A percentile compares a stretch with the other conserved stretches of the same genome.
phyloP scores from a whole-genome alignment of 2,113 vertebrate genomes.

The Pungitius pungitius region DNA sequence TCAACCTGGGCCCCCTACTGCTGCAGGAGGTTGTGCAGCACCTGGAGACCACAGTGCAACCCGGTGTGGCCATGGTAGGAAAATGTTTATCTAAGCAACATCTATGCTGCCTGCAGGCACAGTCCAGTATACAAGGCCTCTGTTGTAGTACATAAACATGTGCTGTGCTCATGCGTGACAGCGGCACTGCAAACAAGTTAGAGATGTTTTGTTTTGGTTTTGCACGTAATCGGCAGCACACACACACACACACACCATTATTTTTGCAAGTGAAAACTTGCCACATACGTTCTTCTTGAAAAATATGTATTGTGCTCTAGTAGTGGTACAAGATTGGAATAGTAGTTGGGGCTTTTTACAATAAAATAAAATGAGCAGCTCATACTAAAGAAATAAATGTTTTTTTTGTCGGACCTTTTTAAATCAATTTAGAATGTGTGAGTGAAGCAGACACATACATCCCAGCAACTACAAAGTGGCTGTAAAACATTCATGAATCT shows the following conservation, averaged over 20 bases:
- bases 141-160: neutral
- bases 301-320: neutral
- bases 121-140: no score
- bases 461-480: neutral
- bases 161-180: neutral
- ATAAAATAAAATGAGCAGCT: neutral
- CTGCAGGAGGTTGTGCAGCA: conserved; percentile 93
- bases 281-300: neutral
- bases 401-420: neutral
- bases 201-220: neutral
- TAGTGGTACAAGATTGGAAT: neutral
- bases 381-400: neutral
- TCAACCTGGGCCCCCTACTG: conserved; percentile 84
- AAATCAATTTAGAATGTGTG: neutral
- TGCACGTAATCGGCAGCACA: neutral
- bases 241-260: neutral
- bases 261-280: neutral
- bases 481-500: neutral
- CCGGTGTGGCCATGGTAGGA: conserved; percentile 80
- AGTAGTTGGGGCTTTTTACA: neutral
- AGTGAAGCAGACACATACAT: neutral
- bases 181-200: neutral
- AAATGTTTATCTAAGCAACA: neutral
- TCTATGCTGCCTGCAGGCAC: neutral
- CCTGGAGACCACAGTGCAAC: conserved; percentile 87